A percentile compares a stretch with the other conserved stretches of the same genome.
phyloP scores from a whole-genome alignment of 2,113 vertebrate genomes.

The Dryoscopus gambensis region DNA sequence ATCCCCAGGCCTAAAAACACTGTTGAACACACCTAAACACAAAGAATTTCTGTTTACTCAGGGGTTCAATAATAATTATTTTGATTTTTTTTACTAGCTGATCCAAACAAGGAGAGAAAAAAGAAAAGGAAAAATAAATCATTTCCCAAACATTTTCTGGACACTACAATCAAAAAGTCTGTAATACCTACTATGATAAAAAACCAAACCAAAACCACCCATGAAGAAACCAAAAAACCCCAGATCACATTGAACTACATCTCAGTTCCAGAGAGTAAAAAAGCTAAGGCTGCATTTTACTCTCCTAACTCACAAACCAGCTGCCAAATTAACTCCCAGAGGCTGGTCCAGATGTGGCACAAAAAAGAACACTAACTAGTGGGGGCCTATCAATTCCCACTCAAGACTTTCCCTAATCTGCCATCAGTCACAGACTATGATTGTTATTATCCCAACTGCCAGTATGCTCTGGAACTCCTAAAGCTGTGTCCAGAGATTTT shows the following conservation, averaged over 20 bases:
- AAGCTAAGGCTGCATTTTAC: background rate
- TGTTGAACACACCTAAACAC: background rate
- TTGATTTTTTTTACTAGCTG: background rate
- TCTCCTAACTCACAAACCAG: conserved; percentile 7
- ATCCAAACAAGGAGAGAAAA: background rate
- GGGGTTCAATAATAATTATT: background rate
- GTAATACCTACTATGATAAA: background rate
- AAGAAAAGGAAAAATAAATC: background rate
- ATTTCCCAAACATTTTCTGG: background rate
- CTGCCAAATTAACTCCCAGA: background rate
- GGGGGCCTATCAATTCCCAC: background rate
- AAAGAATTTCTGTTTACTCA: background rate
- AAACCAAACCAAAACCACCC: background rate
- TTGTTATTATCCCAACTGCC: background rate
- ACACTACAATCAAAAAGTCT: background rate
- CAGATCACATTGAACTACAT: background rate
- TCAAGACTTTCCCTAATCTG: conserved; percentile 14
- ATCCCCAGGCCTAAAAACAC: background rate
- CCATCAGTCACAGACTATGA: background rate
- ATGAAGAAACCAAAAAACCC: background rate
- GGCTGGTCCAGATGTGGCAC: background rate
- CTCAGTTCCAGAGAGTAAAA: background rate
- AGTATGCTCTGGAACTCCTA: background rate
- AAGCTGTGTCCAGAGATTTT: conserved; percentile 13
- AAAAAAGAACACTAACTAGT: background rate